phyloP scores from a whole-genome alignment of 2,888 invertebrate genomes.

The Cosmopolites sordidus region DNA sequence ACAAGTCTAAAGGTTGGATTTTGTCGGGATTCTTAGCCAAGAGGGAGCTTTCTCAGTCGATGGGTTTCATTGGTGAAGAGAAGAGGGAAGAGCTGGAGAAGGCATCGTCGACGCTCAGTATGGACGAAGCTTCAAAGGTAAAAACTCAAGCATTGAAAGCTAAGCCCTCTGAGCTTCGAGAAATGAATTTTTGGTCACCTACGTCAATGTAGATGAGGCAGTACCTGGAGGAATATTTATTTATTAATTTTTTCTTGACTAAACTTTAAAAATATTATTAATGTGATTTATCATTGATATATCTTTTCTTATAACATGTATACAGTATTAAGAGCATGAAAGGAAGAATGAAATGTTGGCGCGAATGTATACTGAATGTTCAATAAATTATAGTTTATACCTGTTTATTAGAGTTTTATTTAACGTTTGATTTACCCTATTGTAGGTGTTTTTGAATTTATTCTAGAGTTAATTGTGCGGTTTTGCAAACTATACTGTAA shows the following conservation, averaged over 20 bases:
- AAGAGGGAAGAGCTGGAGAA: slow-evolving; percentile 45
- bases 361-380: slow-evolving; percentile 1
- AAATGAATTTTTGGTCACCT: slow-evolving; percentile 84
- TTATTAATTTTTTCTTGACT: slow-evolving; percentile 22
- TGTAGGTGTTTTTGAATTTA: too few species aligned
- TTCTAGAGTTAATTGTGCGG: too few species aligned
- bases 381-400: slow-evolving; percentile 7
- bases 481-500: too few species aligned
- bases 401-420: slow-evolving; percentile 2
- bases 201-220: slow-evolving; percentile 66
- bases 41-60: slow-evolving; percentile 58
- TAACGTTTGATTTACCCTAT: too few species aligned
- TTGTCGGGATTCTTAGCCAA: slow-evolving; percentile 62
- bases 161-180: slow-evolving; percentile 68
- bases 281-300: slow-evolving; percentile 21
- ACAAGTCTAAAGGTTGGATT: slow-evolving; percentile 56
- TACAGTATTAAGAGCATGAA: neutral
- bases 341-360: neutral
- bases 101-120: slow-evolving; percentile 29
- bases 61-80: slow-evolving; percentile 58
- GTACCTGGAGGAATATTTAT: neutral
- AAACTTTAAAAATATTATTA: slow-evolving; percentile 28
- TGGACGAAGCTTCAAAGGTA: slow-evolving; percentile 42
- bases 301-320: slow-evolving; percentile 6
- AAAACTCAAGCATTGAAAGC: slow-evolving; percentile 49